phyloP scores from a whole-genome alignment of 2,113 vertebrate species.

The Ictalurus furcatus region DNA sequence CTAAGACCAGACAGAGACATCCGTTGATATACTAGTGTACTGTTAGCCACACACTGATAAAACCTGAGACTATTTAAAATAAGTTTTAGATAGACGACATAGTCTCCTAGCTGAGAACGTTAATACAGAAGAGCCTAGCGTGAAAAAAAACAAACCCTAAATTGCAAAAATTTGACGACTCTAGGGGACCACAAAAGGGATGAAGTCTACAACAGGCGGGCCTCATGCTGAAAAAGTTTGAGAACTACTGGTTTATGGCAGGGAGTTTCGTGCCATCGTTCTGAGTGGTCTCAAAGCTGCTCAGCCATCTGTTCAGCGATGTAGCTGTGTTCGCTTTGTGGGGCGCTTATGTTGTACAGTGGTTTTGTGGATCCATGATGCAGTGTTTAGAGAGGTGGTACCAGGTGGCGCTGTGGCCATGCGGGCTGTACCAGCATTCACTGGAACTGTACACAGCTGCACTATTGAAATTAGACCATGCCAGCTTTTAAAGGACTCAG shows the following conservation, averaged over 20 bases:
- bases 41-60: too few relatives aligned
- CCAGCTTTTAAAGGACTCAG: not conserved
- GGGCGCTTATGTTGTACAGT: not conserved
- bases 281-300: not conserved
- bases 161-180: too few relatives aligned
- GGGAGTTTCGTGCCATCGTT: not conserved
- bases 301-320: not conserved
- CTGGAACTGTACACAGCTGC: not conserved
- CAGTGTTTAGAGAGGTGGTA: not conserved
- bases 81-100: too few relatives aligned
- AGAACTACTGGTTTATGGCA: not conserved
- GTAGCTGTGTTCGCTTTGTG: not conserved
- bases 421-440: not conserved
- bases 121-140: too few relatives aligned
- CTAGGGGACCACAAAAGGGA: too few relatives aligned
- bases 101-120: too few relatives aligned
- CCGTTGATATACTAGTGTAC: too few relatives aligned
- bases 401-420: not conserved
- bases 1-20: too few relatives aligned
- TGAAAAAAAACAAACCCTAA: too few relatives aligned
- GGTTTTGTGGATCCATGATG: conserved; percentile 1
- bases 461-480: not conserved
- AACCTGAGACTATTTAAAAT: too few relatives aligned
- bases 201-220: too few relatives aligned
- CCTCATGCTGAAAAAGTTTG: too few relatives aligned